Evolutionary conservation across 1,140 invertebrate genomes (phyloP).

Genomic region (Pectinophora gossypiella): DNA sequence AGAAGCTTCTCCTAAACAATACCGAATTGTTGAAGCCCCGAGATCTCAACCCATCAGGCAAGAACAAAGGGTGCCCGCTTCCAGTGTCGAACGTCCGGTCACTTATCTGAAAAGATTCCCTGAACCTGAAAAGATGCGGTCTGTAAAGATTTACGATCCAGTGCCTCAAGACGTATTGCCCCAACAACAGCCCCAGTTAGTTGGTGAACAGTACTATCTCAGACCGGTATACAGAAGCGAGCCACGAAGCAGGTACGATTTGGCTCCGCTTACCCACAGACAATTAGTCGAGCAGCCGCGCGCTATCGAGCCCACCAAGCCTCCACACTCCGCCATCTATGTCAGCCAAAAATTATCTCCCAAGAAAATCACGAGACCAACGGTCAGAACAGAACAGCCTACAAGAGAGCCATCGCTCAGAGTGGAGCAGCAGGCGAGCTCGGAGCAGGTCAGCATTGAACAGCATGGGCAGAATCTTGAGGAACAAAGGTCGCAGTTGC

Average conservation of each 20-base stretch:
- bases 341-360: conserved; percentile 54
- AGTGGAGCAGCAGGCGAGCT: conserved; percentile 11
- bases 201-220: conserved; percentile 52
- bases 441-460: conserved; percentile 29
- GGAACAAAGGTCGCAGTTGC: conserved; percentile 54
- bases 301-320: conserved; percentile 37
- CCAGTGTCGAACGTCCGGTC: conserved; percentile 53
- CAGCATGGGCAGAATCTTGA: conserved; percentile 37
- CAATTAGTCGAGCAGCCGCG: conserved; percentile 30
- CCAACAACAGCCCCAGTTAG: conserved; percentile 21
- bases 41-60: conserved; percentile 38
- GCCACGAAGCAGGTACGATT: conserved; percentile 41
- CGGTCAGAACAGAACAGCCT: conserved; percentile 31
- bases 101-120: conserved; percentile 58
- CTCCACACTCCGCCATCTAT: conserved; percentile 57
- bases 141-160: conserved; percentile 49
- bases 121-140: conserved; percentile 45
- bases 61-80: conserved; percentile 37
- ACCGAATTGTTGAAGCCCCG: conserved; percentile 47
- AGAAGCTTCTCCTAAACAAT: conserved; percentile 57
- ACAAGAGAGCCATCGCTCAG: conserved; percentile 24
- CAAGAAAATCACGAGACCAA: conserved; percentile 43
- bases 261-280: conserved; percentile 19
- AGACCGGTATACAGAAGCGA: conserved; percentile 50
- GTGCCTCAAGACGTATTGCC: conserved; percentile 29